A percentile compares a stretch with the other conserved stretches of the same genome.
These are phyloP conservation scores for Drosophila borborema DNA, from an alignment of 2,888 invertebrate species.

Conservation along the genomic window DNA sequence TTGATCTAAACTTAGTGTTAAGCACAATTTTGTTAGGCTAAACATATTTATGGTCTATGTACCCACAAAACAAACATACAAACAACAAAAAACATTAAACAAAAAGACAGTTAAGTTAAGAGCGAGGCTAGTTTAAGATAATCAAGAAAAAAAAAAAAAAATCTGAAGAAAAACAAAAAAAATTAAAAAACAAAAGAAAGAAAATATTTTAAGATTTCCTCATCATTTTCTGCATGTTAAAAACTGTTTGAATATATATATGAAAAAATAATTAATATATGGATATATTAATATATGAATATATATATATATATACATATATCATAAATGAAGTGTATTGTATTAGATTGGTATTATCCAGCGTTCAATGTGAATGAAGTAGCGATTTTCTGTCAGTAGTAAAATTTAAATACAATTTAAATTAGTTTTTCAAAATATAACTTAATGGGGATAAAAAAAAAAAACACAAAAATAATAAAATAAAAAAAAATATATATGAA, in stretches of 20 bases:
- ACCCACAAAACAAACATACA: neutral
- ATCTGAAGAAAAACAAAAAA: too few relatives aligned
- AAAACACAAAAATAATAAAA: neutral
- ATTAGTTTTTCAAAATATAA: slow-evolving; percentile 66
- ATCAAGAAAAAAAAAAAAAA: slow-evolving; percentile 21
- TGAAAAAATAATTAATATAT: slow-evolving; percentile 6
- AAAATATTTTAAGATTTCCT: slow-evolving; percentile 21
- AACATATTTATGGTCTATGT: slow-evolving; percentile 38
- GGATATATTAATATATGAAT: slow-evolving; percentile 4
- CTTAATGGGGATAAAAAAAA: slow-evolving; percentile 26
- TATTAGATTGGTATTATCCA: slow-evolving; percentile 64
- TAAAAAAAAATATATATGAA: neutral
- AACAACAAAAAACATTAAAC: slow-evolving; percentile 8
- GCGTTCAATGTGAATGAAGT: slow-evolving; percentile 58
- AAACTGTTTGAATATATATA: slow-evolving; percentile 50
- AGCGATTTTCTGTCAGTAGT: slow-evolving; percentile 71
- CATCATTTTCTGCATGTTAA: slow-evolving; percentile 41
- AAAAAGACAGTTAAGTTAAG: slow-evolving; percentile 63
- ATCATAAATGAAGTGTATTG: slow-evolving; percentile 30
- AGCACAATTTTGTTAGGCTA: slow-evolving; percentile 38
- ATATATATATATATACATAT: slow-evolving; percentile 26
- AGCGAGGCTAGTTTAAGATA: slow-evolving; percentile 69
- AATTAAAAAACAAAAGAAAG: neutral
- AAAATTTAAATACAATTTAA: slow-evolving; percentile 66
- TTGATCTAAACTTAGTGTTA: slow-evolving; percentile 41